phyloP scores from a whole-genome alignment of 1,140 invertebrate genomes.

The Diorhabda elongata region DNA sequence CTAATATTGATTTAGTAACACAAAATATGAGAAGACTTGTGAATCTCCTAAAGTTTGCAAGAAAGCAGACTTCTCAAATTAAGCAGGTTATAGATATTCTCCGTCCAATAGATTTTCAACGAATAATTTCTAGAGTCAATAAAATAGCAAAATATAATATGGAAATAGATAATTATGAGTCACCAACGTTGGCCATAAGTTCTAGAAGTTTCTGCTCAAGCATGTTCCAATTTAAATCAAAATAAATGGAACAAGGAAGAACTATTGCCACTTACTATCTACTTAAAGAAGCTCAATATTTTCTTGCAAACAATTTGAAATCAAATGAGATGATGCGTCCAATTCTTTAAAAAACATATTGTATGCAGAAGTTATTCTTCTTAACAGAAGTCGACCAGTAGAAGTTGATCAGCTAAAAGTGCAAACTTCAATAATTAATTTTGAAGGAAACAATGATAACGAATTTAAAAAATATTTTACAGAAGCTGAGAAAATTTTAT shows the following conservation, averaged over 20 bases:
- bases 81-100: too few relatives aligned
- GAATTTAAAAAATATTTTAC: neutral
- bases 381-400: conserved; percentile 16
- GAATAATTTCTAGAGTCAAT: too few relatives aligned
- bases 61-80: too few relatives aligned
- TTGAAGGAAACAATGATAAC: neutral
- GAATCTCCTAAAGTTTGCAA: too few relatives aligned
- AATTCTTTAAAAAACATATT: neutral
- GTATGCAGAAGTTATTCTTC: conserved; percentile 12
- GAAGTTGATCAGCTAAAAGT: conserved; percentile 12
- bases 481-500: neutral
- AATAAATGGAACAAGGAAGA: conserved; percentile 27
- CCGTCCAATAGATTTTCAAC: too few relatives aligned
- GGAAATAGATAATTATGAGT: too few relatives aligned
- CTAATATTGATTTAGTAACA: too few relatives aligned
- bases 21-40: too few relatives aligned
- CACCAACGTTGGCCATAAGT: too few relatives aligned
- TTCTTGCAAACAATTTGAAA: neutral
- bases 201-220: conserved; percentile 13
- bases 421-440: conserved; percentile 4
- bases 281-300: neutral
- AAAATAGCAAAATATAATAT: too few relatives aligned
- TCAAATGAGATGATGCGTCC: neutral
- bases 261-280: neutral
- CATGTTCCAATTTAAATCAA: conserved; percentile 20